Evolutionary conservation across 2,888 invertebrate species (phyloP).

Genomic region (Ferdinandea cuprea): DNA sequence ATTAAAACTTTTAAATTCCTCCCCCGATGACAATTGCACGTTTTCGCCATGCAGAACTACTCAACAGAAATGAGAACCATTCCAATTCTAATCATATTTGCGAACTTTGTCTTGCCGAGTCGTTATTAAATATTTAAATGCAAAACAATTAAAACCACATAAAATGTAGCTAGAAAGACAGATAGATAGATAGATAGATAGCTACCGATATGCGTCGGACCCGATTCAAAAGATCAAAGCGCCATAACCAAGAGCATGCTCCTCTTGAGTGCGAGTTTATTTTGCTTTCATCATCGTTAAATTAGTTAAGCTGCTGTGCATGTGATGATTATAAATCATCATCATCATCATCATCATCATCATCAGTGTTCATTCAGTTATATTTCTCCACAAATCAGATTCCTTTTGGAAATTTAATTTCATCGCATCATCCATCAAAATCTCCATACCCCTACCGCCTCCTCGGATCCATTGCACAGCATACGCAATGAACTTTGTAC

Average conservation of each 20-base stretch:
- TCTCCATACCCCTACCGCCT: neutral
- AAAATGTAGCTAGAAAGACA: too few relatives aligned
- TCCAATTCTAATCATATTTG: constrained; percentile 22
- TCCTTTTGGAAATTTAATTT: constrained; percentile 57
- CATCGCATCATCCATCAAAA: constrained; percentile 53
- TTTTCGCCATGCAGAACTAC: neutral
- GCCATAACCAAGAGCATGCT: neutral
- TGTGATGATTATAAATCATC: constrained; percentile 61
- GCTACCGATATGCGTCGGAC: neutral
- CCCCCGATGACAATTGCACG: neutral
- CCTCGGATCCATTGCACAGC: neutral
- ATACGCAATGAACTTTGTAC: constrained; percentile 26
- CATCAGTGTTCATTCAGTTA: constrained; percentile 27
- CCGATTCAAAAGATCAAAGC: constrained; percentile 45
- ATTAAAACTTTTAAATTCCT: constrained; percentile 40
- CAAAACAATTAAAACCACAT: constrained; percentile 49
- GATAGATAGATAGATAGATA: too few relatives aligned
- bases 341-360: constrained; percentile 15
- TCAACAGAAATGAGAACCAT: constrained; percentile 49
- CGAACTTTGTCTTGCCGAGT: constrained; percentile 27
- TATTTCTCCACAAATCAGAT: constrained; percentile 67
- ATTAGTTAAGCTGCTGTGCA: constrained; percentile 42
- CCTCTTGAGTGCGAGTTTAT: constrained; percentile 10
- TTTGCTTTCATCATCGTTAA: constrained; percentile 41
- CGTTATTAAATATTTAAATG: constrained; percentile 49